Base-by-base conservation (phyloP, 2,888 invertebrate species). In the Nemotelus pantherinus region DNA sequence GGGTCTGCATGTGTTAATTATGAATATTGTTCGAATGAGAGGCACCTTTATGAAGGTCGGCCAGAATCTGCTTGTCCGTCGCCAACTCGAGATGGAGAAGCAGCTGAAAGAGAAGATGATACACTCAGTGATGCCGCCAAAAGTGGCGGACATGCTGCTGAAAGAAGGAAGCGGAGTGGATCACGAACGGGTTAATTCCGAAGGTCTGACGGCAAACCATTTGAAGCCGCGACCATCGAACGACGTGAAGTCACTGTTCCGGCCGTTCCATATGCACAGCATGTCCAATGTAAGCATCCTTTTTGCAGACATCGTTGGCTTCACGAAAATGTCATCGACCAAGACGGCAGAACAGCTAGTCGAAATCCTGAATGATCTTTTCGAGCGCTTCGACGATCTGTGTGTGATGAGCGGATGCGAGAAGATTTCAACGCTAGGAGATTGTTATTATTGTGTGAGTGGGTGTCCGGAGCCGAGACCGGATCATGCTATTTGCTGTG, bases 21-120 rank as follows among this genome's bases (percentile, higher is more conserved):
- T 98, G 95, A 95, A 94, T 76, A 92, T 94, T 86, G 96, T 97
- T 25, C 91, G 97, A 81, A 95, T 96, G 92, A 91, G 97, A 76
- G 97, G 97, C 82, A 98, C 97, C 3, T 98, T 98, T 87, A 96
- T 97, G 93, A 97, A 97, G 89, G 96, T 94, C 72, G 97, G 98
- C 1, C 97, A 98, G 86, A 96, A 97, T 83, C 88, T 97, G 79
- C 88, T 98, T 78, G 97, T 97, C 3, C 90, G 96, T 48, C 90
- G 94, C 74, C 97, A 98, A 85, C 88, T 98, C 78, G 96, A 97
- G 87, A 92, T 95, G 89, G 98, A 98, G 85, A 97, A 96, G 83
- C 94, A 95, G 84, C 89, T 98, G 64, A 98, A 98, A 86, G 97
- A 98, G 86, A 96, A 97, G 86, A 98, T 98, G 97, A 97, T 97